Conservation (phyloP, 1,140 invertebrate species). For the Oryzaephilus surinamensis region DNA sequence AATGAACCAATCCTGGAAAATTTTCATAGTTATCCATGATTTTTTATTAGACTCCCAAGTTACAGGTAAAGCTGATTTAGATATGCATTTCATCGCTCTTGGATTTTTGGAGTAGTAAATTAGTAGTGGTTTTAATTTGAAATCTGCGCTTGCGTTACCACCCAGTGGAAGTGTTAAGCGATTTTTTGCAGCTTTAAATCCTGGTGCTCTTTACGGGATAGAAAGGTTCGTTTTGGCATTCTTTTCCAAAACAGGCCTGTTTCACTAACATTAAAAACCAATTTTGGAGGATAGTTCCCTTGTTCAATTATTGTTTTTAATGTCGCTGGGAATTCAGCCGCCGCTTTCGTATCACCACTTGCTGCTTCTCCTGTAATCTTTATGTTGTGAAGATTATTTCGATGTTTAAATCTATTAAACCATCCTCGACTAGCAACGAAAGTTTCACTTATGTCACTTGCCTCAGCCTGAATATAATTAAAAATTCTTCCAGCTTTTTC, state of each 20-base stretch:
- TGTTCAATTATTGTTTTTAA: constrained; percentile 25
- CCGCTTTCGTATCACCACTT: constrained; percentile 28
- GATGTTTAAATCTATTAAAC: constrained; percentile 33
- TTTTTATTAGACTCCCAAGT: no score
- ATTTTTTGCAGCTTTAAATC: constrained; percentile 39
- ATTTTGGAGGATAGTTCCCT: constrained; percentile 27
- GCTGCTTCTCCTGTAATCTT: constrained; percentile 27
- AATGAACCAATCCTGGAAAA: no score
- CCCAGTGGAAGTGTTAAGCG: constrained; percentile 35
- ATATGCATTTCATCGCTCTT: constrained; percentile 27
- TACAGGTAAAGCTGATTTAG: constrained; percentile 31
- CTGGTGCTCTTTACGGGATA: constrained; percentile 33
- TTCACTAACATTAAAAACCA: constrained; percentile 37
- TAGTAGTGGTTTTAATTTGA: constrained; percentile 38
- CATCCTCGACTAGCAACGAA: constrained; percentile 31
- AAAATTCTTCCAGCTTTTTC: constrained; percentile 16
- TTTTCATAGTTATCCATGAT: no score
- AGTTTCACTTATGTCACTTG: constrained; percentile 7
- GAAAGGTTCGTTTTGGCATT: constrained; percentile 37
- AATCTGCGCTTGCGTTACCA: constrained; percentile 35
- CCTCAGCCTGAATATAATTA: constrained; percentile 13
- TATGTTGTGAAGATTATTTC: constrained; percentile 29
- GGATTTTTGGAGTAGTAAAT: constrained; percentile 35
- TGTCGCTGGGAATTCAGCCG: constrained; percentile 19
- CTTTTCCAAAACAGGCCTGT: constrained; percentile 39